phyloP scores from a whole-genome alignment of 2,797 vertebrate species.

The Muscicapa striata region DNA sequence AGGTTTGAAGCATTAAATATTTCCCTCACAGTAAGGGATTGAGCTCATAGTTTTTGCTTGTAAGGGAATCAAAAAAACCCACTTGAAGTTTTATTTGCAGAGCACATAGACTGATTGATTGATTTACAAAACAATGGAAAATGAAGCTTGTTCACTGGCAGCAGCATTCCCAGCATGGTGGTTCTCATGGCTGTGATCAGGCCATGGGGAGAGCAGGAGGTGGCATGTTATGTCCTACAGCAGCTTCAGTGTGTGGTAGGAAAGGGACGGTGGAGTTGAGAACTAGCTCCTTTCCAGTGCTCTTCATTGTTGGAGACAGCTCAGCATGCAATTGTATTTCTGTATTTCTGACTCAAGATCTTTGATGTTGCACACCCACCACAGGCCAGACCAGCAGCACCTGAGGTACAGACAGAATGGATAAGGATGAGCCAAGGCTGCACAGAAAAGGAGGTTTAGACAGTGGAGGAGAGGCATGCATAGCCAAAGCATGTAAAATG shows the following conservation, averaged over 20 bases:
- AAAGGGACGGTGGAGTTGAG: background rate
- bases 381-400: accelerated
- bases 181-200: background rate
- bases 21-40: background rate
- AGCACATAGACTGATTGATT: background rate
- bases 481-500: background rate
- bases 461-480: background rate
- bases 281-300: background rate
- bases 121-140: background rate
- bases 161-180: accelerated
- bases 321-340: accelerated
- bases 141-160: background rate
- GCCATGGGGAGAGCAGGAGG: background rate
- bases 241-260: background rate
- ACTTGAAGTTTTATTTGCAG: background rate
- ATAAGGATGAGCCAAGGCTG: background rate
- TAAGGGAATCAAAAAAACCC: background rate
- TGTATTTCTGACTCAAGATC: background rate
- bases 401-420: background rate
- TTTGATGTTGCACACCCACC: background rate
- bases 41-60: background rate
- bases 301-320: background rate
- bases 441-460: background rate
- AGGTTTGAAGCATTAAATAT: background rate
- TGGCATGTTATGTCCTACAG: background rate